phyloP scores from a whole-genome alignment of 2,888 invertebrate genomes.

The Pomacea canaliculata region DNA sequence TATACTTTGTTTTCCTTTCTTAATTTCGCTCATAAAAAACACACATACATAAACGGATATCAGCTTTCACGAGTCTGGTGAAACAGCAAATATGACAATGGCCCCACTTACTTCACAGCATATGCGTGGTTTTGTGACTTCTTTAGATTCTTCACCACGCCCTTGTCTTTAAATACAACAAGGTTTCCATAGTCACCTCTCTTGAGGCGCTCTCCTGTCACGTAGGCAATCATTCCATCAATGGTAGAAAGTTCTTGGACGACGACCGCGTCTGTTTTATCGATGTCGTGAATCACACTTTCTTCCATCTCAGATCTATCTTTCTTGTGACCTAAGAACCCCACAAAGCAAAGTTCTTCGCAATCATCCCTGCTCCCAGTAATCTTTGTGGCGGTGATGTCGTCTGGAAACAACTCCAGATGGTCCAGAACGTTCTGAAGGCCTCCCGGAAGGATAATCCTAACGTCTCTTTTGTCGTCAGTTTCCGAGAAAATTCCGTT shows the following conservation, averaged over 20 bases:
- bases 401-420: background rate
- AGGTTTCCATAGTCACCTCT: constrained; percentile 1
- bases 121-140: background rate
- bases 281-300: background rate
- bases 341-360: background rate
- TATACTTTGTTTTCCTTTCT: too few species aligned
- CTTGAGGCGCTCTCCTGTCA: constrained; percentile 1
- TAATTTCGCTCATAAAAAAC: too few species aligned
- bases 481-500: background rate
- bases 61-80: too few species aligned
- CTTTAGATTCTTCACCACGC: background rate
- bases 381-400: too few species aligned
- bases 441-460: background rate
- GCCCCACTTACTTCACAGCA: background rate
- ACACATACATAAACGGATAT: too few species aligned
- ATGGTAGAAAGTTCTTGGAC: background rate
- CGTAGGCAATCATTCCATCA: constrained; percentile 2
- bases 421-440: background rate
- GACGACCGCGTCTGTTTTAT: background rate
- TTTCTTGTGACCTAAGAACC: background rate
- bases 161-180: background rate
- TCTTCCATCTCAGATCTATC: background rate
- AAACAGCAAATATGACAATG: too few species aligned
- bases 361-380: too few species aligned
- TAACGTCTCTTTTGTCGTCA: background rate